Evolutionary conservation across 1,140 invertebrate species (phyloP).

Genomic region (Lethrus apterus): DNA sequence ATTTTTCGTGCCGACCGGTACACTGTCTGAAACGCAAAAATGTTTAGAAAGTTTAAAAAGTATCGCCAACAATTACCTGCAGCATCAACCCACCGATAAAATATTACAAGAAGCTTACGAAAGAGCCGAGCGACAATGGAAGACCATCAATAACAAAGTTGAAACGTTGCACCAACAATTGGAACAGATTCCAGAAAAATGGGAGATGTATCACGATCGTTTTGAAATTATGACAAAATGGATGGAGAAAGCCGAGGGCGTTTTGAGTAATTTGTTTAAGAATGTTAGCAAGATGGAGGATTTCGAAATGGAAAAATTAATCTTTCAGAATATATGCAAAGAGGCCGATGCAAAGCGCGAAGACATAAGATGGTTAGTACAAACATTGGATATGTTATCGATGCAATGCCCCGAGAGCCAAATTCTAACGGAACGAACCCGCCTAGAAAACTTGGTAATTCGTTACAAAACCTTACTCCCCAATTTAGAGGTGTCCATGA

Average conservation of each 20-base stretch:
- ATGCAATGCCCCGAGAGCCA: constrained; percentile 75
- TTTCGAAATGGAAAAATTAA: constrained; percentile 77
- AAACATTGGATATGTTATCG: constrained; percentile 78
- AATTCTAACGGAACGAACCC: constrained; percentile 66
- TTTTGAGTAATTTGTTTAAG: constrained; percentile 71
- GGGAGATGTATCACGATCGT: constrained; percentile 77
- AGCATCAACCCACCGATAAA: constrained; percentile 57
- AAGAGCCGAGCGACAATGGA: constrained; percentile 66
- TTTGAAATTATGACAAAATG: constrained; percentile 79
- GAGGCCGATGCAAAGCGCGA: constrained; percentile 84
- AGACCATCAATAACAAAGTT: constrained; percentile 59
- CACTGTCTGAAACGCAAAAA: constrained; percentile 62
- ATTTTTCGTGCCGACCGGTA: constrained; percentile 63
- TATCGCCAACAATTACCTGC: constrained; percentile 55
- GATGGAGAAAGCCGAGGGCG: constrained; percentile 83
- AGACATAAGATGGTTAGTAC: constrained; percentile 91
- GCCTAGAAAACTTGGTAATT: constrained; percentile 72
- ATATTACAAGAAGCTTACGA: constrained; percentile 56
- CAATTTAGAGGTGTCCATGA: constrained; percentile 84
- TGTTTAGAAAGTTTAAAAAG: constrained; percentile 69
- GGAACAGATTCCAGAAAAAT: constrained; percentile 82
- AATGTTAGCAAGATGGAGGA: constrained; percentile 80
- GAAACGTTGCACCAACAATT: constrained; percentile 68
- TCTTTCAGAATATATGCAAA: constrained; percentile 68
- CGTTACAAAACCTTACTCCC: constrained; percentile 88